Conservation (phyloP, 2,888 invertebrate genomes). For the Oligia strigilis region DNA sequence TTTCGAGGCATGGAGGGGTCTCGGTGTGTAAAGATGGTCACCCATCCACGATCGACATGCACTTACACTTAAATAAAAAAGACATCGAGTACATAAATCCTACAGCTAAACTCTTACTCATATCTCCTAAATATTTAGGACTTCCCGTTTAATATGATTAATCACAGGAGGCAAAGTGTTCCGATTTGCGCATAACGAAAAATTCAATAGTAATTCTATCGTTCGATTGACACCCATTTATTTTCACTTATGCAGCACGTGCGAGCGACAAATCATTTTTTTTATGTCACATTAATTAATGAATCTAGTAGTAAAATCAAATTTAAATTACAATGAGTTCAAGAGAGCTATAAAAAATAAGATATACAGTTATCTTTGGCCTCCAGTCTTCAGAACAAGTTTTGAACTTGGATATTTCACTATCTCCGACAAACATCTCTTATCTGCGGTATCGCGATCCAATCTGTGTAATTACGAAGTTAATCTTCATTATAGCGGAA, state of each 20-base stretch:
- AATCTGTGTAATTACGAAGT: constrained; percentile 54
- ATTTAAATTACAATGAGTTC: constrained; percentile 42
- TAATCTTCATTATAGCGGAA: constrained; percentile 46
- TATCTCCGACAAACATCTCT: constrained; percentile 60
- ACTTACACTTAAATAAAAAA: background rate
- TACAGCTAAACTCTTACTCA: background rate
- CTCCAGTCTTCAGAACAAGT: constrained; percentile 51
- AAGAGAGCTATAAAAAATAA: constrained; percentile 48
- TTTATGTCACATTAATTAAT: constrained; percentile 51
- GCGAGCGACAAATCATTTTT: constrained; percentile 41
- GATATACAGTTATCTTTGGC: constrained; percentile 49
- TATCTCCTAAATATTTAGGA: background rate
- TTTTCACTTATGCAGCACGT: constrained; percentile 8
- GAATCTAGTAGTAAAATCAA: constrained; percentile 44
- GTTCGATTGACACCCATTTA: constrained; percentile 21
- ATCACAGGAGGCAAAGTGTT: background rate
- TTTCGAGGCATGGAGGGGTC: background rate
- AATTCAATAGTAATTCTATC: background rate
- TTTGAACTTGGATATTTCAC: constrained; percentile 46
- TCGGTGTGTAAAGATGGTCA: background rate
- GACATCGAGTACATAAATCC: background rate
- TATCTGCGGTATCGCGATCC: constrained; percentile 55
- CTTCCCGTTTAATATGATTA: background rate
- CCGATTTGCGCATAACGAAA: background rate
- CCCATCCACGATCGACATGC: background rate